Conservation (phyloP, 2,113 vertebrate genomes). For the Sceloporus tristichus region DNA sequence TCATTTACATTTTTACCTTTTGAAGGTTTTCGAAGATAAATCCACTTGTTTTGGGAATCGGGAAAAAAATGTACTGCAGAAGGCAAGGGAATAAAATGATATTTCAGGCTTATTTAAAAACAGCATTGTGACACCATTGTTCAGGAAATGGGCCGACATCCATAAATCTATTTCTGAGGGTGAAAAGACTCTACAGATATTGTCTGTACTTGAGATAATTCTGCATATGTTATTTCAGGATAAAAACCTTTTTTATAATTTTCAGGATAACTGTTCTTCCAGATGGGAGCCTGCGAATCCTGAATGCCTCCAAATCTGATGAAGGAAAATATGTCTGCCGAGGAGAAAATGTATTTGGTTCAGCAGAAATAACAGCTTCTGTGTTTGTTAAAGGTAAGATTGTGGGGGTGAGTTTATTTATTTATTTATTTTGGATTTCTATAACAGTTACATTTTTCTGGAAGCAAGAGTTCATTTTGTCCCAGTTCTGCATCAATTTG, state of each 20-base stretch:
- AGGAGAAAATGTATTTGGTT: conserved; percentile 92
- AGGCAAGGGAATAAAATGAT: conserved; percentile 40
- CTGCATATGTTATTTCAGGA: conserved; percentile 22
- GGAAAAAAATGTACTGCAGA: conserved; percentile 29
- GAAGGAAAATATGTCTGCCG: conserved; percentile 91
- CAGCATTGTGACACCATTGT: conserved; percentile 25
- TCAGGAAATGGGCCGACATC: conserved; percentile 11
- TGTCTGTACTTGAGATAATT: conserved; percentile 38
- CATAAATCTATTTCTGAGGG: conserved; percentile 55
- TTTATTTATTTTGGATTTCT: too few relatives aligned
- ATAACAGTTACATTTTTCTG: too few relatives aligned
- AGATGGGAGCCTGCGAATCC: conserved; percentile 89
- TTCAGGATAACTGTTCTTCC: conserved; percentile 91
- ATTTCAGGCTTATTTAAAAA: conserved; percentile 54
- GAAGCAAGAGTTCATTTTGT: too few relatives aligned
- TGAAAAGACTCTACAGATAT: conserved; percentile 26
- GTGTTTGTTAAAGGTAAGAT: conserved; percentile 93
- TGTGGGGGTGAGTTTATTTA: neutral
- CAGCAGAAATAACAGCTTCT: conserved; percentile 88
- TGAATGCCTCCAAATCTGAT: conserved; percentile 91
- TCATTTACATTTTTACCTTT: conserved; percentile 58
- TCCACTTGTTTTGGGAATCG: neutral
- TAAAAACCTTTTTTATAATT: conserved; percentile 71
- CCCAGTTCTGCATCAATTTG: too few relatives aligned
- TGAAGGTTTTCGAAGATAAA: conserved; percentile 37